Percentiles rank a stretch among this genome's conserved stretches.
Conservation (phyloP, 2,797 vertebrate genomes). For the Buphagus erythrorhynchus region DNA sequence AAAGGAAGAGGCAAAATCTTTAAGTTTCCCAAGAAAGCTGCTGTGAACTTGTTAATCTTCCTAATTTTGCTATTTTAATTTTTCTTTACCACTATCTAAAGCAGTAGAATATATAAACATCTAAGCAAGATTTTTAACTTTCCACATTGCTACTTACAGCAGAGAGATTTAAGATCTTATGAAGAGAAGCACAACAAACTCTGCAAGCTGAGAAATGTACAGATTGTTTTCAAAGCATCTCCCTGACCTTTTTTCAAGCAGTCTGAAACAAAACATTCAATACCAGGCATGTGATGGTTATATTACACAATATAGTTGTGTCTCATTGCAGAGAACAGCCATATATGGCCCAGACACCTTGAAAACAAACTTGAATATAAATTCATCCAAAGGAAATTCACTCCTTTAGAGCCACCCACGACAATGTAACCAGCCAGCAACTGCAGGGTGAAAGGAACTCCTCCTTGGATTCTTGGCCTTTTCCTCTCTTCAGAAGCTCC, state of each 20-base stretch:
- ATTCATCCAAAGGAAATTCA: not conserved
- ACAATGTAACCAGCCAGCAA: not conserved
- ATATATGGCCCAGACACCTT: not conserved
- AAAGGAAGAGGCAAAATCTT: not conserved
- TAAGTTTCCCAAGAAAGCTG: not conserved
- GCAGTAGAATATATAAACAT: not conserved
- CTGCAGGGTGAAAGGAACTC: not conserved
- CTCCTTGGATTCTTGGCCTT: not conserved
- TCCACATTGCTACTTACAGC: not conserved
- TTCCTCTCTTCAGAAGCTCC: not conserved
- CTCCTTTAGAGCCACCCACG: not conserved
- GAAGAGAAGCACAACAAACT: not conserved
- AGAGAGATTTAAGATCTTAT: not conserved
- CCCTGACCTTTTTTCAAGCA: not conserved
- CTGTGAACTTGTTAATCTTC: not conserved
- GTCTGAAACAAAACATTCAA: not conserved
- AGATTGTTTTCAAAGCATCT: not conserved
- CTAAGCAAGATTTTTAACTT: not conserved
- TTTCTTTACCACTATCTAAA: not conserved
- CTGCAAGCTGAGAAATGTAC: not conserved
- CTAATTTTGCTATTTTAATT: not conserved
- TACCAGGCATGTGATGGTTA: not conserved
- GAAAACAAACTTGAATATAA: not conserved
- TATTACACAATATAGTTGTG: not conserved
- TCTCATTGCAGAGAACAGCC: not conserved